Base-by-base conservation (phyloP, 2,113 vertebrate genomes). In the Rousettus leschenaultii region DNA sequence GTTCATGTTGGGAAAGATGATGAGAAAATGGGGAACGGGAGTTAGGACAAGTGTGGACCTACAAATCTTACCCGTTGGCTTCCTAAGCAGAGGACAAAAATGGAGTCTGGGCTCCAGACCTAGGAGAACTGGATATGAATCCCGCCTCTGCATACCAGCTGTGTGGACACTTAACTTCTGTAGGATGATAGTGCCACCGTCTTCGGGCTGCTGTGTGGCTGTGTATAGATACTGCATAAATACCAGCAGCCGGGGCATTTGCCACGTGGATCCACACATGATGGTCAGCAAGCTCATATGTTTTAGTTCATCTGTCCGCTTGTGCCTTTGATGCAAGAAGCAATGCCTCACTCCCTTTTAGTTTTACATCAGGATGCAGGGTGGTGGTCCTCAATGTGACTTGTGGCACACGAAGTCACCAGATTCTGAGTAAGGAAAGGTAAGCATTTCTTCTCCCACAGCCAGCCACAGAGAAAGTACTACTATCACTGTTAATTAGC, bases 131-230 rank as follows among this genome's bases (percentile, higher is more conserved):
- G 19, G 14, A 10, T 6, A 15, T 5, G 38, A 33, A 2, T 9
- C 65, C 83, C 6, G 14, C 24, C n/a, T 61, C 57, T n/a, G 0
- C 0, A 0, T 12, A 2, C 2, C 7, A 11, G 59, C 30, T 0
- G 18, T 8, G 51, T 12, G 30, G 43, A 51, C 3, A 0, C 38
- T 9, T 0, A 33, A 48, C 48, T 48, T 6, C 8, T 19, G 10
- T 13, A 21, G 16, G 0, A 18, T 1, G 14, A 26, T 5, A 6
- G 38, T 5, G 11, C 15, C 55, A 40, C 53, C 48, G 45, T 30
- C 2, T 0, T 3, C 3, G 5, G 79, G 66, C 92, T 51, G 40
- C 85, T 9, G 0, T 6, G 43, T 2, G 21, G 24, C 53, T 28
- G n/a, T 11, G 18, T 51, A 9, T 5, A 5, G 48, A 66, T 8